These are phyloP conservation scores for Cirrhinus molitorella DNA, from an alignment of 2,797 vertebrate genomes.

Conservation along the genomic window DNA sequence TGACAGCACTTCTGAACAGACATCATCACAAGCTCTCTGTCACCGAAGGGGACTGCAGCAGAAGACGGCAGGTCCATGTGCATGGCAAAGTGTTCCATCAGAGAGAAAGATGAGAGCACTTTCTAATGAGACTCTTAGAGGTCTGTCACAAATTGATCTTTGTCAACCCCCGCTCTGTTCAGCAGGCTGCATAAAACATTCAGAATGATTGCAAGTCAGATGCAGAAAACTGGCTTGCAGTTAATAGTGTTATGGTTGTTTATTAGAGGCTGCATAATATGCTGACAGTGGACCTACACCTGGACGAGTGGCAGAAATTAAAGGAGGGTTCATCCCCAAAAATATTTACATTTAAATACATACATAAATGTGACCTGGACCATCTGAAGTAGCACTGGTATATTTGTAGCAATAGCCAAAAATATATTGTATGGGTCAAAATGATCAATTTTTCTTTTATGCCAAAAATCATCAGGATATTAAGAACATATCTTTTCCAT, in stretches of 20 bases:
- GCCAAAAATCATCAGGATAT: no score
- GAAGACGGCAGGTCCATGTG: constrained; percentile 51
- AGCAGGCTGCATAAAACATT: constrained; percentile 24
- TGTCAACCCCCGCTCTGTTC: constrained; percentile 18
- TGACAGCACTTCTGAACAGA: constrained; percentile 61
- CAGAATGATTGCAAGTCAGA: constrained; percentile 22
- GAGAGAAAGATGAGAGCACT: constrained; percentile 71
- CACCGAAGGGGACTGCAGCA: constrained; percentile 56
- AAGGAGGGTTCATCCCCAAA: background rate
- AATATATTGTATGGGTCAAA: no score
- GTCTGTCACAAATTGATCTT: constrained; percentile 40
- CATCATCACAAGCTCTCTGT: constrained; percentile 70
- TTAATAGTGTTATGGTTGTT: background rate
- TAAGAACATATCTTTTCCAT: no score
- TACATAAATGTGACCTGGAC: no score
- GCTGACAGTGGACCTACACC: background rate
- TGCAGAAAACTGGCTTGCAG: constrained; percentile 2
- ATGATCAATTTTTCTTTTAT: no score
- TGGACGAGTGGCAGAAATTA: background rate
- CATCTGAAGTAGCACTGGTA: no score
- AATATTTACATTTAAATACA: background rate
- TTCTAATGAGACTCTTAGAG: constrained; percentile 68
- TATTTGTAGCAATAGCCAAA: no score
- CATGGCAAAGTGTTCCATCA: constrained; percentile 59
- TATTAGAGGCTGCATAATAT: constrained; percentile 23